A percentile compares a stretch with the other conserved stretches of the same genome.
These are phyloP conservation scores for Apeira syringaria DNA, from an alignment of 2,888 invertebrate species.

Conservation along the genomic window DNA sequence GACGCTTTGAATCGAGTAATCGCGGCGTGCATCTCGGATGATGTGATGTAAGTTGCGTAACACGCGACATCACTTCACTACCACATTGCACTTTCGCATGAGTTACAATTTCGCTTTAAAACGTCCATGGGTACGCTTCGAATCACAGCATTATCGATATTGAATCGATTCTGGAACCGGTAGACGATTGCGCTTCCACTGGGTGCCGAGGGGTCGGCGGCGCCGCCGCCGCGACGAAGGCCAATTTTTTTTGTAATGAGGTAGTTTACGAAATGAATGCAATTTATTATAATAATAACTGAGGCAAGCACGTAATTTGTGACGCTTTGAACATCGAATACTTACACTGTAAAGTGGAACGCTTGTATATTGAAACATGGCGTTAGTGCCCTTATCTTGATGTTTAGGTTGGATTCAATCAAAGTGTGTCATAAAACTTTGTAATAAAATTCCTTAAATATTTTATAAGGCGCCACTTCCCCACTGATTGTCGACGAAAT, in stretches of 20 bases:
- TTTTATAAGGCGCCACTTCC: constrained; percentile 21
- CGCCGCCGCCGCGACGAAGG: constrained; percentile 31
- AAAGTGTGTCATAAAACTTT: constrained; percentile 15
- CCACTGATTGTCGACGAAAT: constrained; percentile 10
- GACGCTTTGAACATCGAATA: constrained; percentile 26
- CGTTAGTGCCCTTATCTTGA: constrained; percentile 12
- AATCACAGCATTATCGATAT: constrained; percentile 35
- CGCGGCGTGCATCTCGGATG: constrained; percentile 47
- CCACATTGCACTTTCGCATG: constrained; percentile 77
- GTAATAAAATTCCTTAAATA: constrained; percentile 16
- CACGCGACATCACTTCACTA: constrained; percentile 54
- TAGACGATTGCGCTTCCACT: constrained; percentile 37
- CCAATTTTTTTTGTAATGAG: constrained; percentile 35
- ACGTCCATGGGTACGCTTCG: constrained; percentile 39
- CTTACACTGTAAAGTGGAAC: constrained; percentile 18
- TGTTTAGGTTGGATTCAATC: constrained; percentile 15
- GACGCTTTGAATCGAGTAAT: constrained; percentile 54
- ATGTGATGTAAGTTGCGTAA: constrained; percentile 49
- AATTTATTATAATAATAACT: constrained; percentile 43
- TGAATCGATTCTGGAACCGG: constrained; percentile 50
- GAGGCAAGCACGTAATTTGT: constrained; percentile 29
- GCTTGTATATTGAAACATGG: constrained; percentile 19
- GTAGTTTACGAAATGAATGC: constrained; percentile 43
- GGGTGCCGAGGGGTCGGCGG: constrained; percentile 15
- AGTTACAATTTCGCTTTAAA: constrained; percentile 62